Conservation (phyloP, 2,888 invertebrate species). For the Heteropelma amictum region DNA sequence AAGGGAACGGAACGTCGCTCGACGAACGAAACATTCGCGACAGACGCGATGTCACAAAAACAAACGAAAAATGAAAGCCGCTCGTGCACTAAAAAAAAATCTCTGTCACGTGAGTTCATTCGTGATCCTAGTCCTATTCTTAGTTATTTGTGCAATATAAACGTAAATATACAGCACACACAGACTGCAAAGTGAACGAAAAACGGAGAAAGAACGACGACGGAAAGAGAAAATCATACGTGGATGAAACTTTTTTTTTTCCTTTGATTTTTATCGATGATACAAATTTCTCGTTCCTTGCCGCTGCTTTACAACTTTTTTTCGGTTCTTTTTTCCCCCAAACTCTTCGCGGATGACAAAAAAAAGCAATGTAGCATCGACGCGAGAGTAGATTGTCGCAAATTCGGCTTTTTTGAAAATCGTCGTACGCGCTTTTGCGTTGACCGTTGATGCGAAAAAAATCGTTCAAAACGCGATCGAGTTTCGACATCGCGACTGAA, state of each 20-base stretch:
- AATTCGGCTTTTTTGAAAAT: too few species aligned
- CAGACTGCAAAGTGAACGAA: constrained; percentile 5
- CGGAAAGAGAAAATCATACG: background rate
- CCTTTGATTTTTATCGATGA: background rate
- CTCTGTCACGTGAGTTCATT: constrained; percentile 40
- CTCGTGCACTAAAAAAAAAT: constrained; percentile 39
- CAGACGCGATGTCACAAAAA: background rate
- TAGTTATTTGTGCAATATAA: constrained; percentile 43
- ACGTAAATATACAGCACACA: background rate
- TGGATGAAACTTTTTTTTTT: too few species aligned
- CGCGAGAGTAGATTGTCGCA: too few species aligned
- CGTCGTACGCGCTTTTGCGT: too few species aligned
- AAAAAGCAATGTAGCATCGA: too few species aligned
- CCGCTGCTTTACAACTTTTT: too few species aligned
- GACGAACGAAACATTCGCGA: constrained; percentile 21
- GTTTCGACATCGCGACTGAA: too few species aligned
- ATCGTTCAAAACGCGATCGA: too few species aligned
- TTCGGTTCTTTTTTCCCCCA: too few species aligned
- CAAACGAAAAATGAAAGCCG: constrained; percentile 19
- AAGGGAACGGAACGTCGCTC: background rate
- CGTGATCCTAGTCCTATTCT: constrained; percentile 53
- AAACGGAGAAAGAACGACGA: background rate
- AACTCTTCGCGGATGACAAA: too few species aligned
- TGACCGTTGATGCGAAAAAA: too few species aligned
- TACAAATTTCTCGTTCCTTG: too few species aligned